Conservation (phyloP, 2,797 vertebrate genomes). For the Pseudochirops cupreus region DNA sequence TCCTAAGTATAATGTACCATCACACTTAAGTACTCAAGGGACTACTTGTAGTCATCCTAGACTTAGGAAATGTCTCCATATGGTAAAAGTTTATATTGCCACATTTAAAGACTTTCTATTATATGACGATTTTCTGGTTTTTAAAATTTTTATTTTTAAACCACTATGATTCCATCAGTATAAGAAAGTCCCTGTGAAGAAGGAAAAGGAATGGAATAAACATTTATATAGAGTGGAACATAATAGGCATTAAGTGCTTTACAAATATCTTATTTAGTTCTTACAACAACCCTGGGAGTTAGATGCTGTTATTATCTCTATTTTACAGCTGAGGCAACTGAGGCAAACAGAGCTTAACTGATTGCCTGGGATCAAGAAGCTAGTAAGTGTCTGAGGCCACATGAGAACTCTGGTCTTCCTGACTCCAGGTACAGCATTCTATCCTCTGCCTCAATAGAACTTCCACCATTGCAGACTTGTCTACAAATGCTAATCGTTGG, state of each 20-base stretch:
- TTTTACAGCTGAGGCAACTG: neutral
- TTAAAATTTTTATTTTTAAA: neutral
- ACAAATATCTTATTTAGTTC: neutral
- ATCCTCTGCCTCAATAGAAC: neutral
- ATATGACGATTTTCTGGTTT: neutral
- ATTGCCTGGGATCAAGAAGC: neutral
- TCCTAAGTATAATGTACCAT: neutral
- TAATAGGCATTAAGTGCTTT: neutral
- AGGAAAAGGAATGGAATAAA: neutral
- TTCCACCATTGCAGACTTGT: neutral
- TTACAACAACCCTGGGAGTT: neutral
- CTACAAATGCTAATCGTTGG: neutral
- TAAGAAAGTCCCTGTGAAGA: neutral
- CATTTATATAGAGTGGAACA: neutral
- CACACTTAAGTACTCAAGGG: slow-evolving; percentile 35
- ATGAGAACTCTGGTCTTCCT: neutral
- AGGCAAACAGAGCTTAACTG: neutral
- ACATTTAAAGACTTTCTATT: neutral
- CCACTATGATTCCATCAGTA: neutral
- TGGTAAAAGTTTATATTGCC: neutral
- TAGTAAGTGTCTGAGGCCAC: neutral
- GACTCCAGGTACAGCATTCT: neutral
- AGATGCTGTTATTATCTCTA: neutral
- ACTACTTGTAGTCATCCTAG: slow-evolving; percentile 6
- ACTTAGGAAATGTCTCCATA: neutral